Evolutionary conservation across 1,140 invertebrate genomes (phyloP).

Genomic region (Mesaphorura yosii): DNA sequence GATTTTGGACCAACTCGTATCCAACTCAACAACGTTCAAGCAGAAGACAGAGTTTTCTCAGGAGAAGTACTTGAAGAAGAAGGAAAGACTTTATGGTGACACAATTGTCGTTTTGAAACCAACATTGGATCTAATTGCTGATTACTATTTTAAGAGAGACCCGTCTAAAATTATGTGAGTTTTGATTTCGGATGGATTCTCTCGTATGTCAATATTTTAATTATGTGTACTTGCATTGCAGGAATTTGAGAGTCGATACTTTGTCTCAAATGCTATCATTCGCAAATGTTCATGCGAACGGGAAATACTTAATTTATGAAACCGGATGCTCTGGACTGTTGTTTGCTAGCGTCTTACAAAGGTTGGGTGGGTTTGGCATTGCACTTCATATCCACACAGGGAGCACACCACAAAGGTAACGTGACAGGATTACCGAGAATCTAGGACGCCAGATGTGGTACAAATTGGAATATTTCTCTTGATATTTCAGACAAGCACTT

Average conservation of each 20-base stretch:
- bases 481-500: conserved; percentile 23
- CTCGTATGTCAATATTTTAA: conserved; percentile 8
- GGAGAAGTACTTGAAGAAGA: conserved; percentile 88
- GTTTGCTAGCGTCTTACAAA: conserved; percentile 60
- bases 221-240: conserved; percentile 28
- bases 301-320: conserved; percentile 73
- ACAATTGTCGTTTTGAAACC: conserved; percentile 62
- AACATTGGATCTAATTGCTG: conserved; percentile 56
- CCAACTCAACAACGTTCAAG: conserved; percentile 75
- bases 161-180: conserved; percentile 58
- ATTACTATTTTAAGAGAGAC: conserved; percentile 66
- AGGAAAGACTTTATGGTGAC: conserved; percentile 79
- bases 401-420: conserved; percentile 59
- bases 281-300: conserved; percentile 62
- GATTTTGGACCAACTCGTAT: conserved; percentile 73
- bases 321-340: conserved; percentile 70
- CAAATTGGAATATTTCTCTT: background rate
- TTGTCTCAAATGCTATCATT: conserved; percentile 73
- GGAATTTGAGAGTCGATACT: conserved; percentile 64
- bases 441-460: background rate
- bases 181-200: background rate
- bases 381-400: conserved; percentile 65
- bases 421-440: background rate
- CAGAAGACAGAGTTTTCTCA: conserved; percentile 84
- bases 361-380: conserved; percentile 54